These are phyloP conservation scores for Troides aeacus DNA, from an alignment of 2,888 invertebrate species.

Conservation along the genomic window DNA sequence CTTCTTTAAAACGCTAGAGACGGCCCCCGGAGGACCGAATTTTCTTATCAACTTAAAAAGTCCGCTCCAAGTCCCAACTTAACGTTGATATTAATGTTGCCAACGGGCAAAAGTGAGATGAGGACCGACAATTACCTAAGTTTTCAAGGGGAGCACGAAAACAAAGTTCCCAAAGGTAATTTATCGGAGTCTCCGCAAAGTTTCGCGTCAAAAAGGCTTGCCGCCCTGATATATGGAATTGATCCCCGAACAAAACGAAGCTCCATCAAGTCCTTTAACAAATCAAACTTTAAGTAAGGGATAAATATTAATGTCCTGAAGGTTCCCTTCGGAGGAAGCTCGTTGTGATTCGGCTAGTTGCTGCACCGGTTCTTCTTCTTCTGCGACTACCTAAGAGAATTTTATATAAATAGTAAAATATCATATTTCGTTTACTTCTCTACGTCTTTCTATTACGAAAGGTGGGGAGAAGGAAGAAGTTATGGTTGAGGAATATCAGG, in stretches of 20 bases:
- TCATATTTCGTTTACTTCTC: too few relatives aligned
- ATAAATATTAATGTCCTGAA: too few relatives aligned
- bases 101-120: conserved; percentile 30
- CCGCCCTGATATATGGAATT: conserved; percentile 27
- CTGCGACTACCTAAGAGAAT: too few relatives aligned
- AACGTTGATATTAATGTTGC: conserved; percentile 31
- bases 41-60: conserved; percentile 31
- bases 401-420: too few relatives aligned
- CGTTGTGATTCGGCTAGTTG: too few relatives aligned
- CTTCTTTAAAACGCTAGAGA: conserved; percentile 22
- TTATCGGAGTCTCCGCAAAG: conserved; percentile 46
- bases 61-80: conserved; percentile 27
- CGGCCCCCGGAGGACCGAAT: conserved; percentile 23
- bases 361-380: too few relatives aligned
- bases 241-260: conserved; percentile 20
- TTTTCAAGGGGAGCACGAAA: conserved; percentile 39
- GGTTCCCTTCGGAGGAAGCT: too few relatives aligned
- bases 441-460: too few relatives aligned
- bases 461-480: too few relatives aligned
- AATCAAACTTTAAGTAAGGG: not conserved
- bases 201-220: conserved; percentile 42
- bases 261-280: conserved; percentile 10
- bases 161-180: conserved; percentile 50
- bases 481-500: too few relatives aligned
- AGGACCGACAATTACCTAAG: conserved; percentile 39